Evolutionary conservation across 1,140 invertebrate species (phyloP), one percentile per base, ranked within the genome.

Genomic region (Cyclina sinensis): DNA sequence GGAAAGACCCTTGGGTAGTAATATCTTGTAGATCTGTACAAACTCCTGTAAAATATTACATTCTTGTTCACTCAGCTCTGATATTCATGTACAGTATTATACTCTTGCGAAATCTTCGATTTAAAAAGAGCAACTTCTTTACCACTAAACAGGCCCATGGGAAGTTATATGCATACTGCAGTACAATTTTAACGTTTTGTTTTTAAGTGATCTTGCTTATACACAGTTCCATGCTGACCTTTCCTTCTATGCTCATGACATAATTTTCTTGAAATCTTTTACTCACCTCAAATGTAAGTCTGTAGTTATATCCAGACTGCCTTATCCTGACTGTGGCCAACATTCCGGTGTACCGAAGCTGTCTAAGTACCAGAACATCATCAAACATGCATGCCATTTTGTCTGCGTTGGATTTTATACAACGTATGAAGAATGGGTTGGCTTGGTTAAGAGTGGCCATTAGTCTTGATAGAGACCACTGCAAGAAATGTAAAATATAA

Each of bases 371-470:
- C 0, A 98, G 98, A 85, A 98, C 98, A 91, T 99, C 98, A 94
- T 99, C 98, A 96, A 99, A 99, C 88, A 97, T 97, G 94, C 99
- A 99, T 0, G 99, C 97, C 89, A 98, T 3, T 76, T 88, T 99
- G 73, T 98, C 97, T 76, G 97, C 97, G 95, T 99, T 99, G 39
- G 98, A 99, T 95, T 99, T 99, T 92, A 99, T 99, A 95, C 99
- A 99, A 68, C 99, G 96, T 89, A 99, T 99, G 94, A 99, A 99
- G 96, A 99, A 99, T 1, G 99, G 99, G 96, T 99, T 99, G 0
- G 98, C 98, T 94, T 99, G 97, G 94, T 98, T 98, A 14, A 99
- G 95, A 0, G 98, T 99, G 91, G 98, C 97, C 98, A 99, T 99
- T 18, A 99, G 96, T 48, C 97, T 97, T 84, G 98, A 97, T 35